These are phyloP conservation scores for Orestias chungarensis DNA, from an alignment of 2,797 vertebrate species.

Conservation along the genomic window DNA sequence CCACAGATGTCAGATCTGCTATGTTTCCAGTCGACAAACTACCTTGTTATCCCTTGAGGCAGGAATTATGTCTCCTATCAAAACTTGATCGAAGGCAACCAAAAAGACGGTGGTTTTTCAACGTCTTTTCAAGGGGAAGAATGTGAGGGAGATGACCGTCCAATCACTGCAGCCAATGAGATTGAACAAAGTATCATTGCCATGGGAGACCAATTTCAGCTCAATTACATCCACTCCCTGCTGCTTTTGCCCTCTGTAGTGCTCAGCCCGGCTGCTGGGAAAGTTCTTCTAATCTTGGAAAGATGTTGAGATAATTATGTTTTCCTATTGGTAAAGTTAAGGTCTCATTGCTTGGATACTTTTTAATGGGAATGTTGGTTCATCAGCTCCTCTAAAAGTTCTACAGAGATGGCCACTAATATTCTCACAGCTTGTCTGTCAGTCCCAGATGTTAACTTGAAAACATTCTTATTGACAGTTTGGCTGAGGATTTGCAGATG, in stretches of 20 bases:
- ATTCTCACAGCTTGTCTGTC: slow-evolving; percentile 36
- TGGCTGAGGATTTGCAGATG: slow-evolving; percentile 53
- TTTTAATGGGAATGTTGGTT: slow-evolving; percentile 47
- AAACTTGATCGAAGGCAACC: slow-evolving; percentile 60
- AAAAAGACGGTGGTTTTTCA: slow-evolving; percentile 63
- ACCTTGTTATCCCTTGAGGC: slow-evolving; percentile 60
- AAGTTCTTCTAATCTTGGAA: slow-evolving; percentile 73
- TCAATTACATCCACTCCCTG: slow-evolving; percentile 85
- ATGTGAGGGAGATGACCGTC: slow-evolving; percentile 56
- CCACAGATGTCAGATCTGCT: slow-evolving; percentile 34
- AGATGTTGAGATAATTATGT: slow-evolving; percentile 76
- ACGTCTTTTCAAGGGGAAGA: slow-evolving; percentile 64
- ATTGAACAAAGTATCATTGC: slow-evolving; percentile 80
- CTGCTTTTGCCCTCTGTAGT: slow-evolving; percentile 78
- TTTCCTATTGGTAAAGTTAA: slow-evolving; percentile 70
- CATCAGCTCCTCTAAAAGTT: slow-evolving; percentile 21
- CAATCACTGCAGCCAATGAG: slow-evolving; percentile 70
- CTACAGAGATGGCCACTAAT: slow-evolving; percentile 11
- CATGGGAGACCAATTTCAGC: slow-evolving; percentile 82
- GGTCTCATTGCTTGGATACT: slow-evolving; percentile 24
- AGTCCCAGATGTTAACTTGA: slow-evolving; percentile 19
- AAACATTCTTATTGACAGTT: slow-evolving; percentile 56
- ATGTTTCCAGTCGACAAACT: slow-evolving; percentile 38
- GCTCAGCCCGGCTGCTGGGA: slow-evolving; percentile 66
- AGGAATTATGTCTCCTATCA: slow-evolving; percentile 65